A percentile compares a stretch with the other conserved stretches of the same genome.
Conservation (phyloP, 1,140 invertebrate species). For the Spodoptera litura region DNA sequence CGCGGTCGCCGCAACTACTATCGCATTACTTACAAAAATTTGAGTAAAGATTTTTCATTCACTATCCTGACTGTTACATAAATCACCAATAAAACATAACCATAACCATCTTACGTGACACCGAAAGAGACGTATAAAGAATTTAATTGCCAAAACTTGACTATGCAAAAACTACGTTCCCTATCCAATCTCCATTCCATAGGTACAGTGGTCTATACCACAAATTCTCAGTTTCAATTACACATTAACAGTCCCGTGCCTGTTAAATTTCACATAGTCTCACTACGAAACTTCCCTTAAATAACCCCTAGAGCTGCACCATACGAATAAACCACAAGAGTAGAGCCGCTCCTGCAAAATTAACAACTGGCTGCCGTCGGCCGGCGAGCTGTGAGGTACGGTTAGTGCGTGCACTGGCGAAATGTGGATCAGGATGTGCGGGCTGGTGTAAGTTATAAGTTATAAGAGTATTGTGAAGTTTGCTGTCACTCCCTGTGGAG, state of each 20-base stretch:
- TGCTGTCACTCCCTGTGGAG: too few relatives aligned
- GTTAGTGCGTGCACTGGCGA: constrained; percentile 40
- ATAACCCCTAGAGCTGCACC: constrained; percentile 15
- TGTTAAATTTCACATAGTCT: constrained; percentile 26
- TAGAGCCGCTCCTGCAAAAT: constrained; percentile 41
- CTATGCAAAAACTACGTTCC: too few relatives aligned
- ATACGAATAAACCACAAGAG: constrained; percentile 41
- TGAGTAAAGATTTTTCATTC: too few relatives aligned
- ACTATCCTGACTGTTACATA: too few relatives aligned
- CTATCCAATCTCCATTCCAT: too few relatives aligned
- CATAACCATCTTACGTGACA: too few relatives aligned
- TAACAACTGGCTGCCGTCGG: constrained; percentile 25
- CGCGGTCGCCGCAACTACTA: too few relatives aligned
- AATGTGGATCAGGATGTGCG: neutral
- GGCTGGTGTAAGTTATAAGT: neutral
- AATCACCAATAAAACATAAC: too few relatives aligned
- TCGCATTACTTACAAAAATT: too few relatives aligned
- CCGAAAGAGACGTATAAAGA: too few relatives aligned
- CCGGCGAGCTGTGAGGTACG: constrained; percentile 15
- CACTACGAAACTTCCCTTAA: constrained; percentile 31
- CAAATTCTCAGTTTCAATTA: constrained; percentile 20
- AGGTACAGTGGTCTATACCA: neutral
- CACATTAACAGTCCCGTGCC: constrained; percentile 23
- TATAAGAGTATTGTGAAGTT: neutral
- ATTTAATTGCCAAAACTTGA: too few relatives aligned